Percentiles rank a stretch among this genome's conserved stretches.
Evolutionary conservation across 2,888 invertebrate genomes (phyloP).

Genomic region (Lomographa bimaculata): DNA sequence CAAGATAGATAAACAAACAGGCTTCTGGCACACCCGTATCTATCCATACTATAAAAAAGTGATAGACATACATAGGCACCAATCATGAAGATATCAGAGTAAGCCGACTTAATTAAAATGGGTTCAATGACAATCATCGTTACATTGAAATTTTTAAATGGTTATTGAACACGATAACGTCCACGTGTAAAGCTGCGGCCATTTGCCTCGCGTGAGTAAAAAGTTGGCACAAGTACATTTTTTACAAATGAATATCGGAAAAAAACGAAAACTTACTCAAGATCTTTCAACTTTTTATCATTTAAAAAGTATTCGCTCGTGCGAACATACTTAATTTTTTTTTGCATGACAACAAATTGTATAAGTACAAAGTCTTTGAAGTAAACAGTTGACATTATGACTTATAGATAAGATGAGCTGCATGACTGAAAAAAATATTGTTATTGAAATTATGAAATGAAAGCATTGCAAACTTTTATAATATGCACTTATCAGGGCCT

Average conservation of each 20-base stretch:
- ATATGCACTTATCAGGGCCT: too few species aligned
- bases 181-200: slow-evolving; percentile 6
- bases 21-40: neutral
- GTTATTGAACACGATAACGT: too few species aligned
- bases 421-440: slow-evolving; percentile 6
- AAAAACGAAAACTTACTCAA: slow-evolving; percentile 16
- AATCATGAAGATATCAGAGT: neutral
- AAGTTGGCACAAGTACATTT: neutral
- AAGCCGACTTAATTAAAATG: too few species aligned
- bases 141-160: too few species aligned
- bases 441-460: too few species aligned
- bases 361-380: slow-evolving; percentile 12
- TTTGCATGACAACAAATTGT: slow-evolving; percentile 27
- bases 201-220: slow-evolving; percentile 3
- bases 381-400: slow-evolving; percentile 15
- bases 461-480: too few species aligned
- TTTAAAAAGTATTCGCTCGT: slow-evolving; percentile 16
- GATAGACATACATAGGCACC: neutral
- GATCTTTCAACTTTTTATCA: slow-evolving; percentile 24
- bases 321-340: slow-evolving; percentile 22
- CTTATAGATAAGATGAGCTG: slow-evolving; percentile 11
- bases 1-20: slow-evolving; percentile 21
- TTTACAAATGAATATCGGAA: neutral
- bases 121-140: too few species aligned
- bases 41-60: neutral